phyloP scores from a whole-genome alignment of 1,140 invertebrate genomes.

The Vollenhovia emeryi region DNA sequence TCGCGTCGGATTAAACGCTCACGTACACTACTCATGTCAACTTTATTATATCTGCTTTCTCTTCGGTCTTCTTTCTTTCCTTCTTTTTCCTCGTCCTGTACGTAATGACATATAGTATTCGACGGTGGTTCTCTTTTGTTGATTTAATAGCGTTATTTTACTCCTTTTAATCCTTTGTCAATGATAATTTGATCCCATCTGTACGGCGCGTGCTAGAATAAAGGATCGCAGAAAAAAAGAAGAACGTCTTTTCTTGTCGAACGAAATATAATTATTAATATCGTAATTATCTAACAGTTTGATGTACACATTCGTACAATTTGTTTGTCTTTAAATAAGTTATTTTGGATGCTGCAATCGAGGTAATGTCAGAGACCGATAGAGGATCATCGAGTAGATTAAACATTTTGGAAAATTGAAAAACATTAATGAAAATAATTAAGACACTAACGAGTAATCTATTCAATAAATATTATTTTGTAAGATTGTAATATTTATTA shows the following conservation, averaged over 20 bases:
- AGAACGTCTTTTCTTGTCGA: background rate
- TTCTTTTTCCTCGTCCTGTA: slow-evolving; percentile 33
- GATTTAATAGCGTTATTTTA: background rate
- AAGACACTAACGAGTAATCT: too few relatives aligned
- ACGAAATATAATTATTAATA: background rate
- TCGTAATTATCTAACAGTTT: background rate
- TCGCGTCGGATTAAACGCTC: slow-evolving; percentile 79
- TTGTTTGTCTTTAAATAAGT: background rate
- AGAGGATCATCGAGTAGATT: background rate
- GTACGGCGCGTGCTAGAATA: background rate
- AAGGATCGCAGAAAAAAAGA: background rate
- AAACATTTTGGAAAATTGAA: background rate
- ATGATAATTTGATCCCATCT: background rate
- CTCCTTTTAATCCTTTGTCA: background rate
- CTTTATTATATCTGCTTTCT: slow-evolving; percentile 60
- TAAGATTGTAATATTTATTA: too few relatives aligned
- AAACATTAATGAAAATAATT: too few relatives aligned
- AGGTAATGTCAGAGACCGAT: background rate
- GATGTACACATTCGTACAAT: background rate
- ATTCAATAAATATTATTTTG: too few relatives aligned
- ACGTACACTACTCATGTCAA: slow-evolving; percentile 72
- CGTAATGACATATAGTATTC: background rate
- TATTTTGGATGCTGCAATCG: background rate
- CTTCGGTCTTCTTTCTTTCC: slow-evolving; percentile 30
- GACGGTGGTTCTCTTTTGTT: background rate